These are phyloP conservation scores for Kryptolebias ocellatus DNA, from an alignment of 2,797 vertebrate species.

Conservation along the genomic window DNA sequence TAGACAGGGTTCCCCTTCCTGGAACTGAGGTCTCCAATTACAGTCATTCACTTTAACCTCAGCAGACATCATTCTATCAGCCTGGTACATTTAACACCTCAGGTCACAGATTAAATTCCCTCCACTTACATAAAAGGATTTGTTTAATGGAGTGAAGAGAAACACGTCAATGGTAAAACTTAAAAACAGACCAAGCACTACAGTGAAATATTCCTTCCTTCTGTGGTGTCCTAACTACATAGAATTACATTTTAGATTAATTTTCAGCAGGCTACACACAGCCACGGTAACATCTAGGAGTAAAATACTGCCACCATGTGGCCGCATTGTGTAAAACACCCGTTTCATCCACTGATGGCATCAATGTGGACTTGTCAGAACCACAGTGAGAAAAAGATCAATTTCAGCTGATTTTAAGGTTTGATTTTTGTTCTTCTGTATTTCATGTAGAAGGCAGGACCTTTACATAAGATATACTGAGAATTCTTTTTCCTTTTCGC, in stretches of 20 bases:
- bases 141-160: constrained; percentile 45
- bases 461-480: constrained; percentile 23
- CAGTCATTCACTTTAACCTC: constrained; percentile 68
- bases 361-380: constrained; percentile 38
- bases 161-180: constrained; percentile 43
- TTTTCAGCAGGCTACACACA: constrained; percentile 37
- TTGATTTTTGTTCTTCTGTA: constrained; percentile 42
- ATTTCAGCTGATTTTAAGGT: constrained; percentile 37
- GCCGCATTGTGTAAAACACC: constrained; percentile 35
- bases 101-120: constrained; percentile 66
- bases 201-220: constrained; percentile 48
- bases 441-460: constrained; percentile 35
- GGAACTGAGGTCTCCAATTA: constrained; percentile 65
- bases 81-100: constrained; percentile 70
- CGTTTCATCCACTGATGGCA: constrained; percentile 28
- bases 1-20: constrained; percentile 66
- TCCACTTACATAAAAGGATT: constrained; percentile 53
- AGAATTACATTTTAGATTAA: constrained; percentile 36
- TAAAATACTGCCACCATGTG: constrained; percentile 70
- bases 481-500: constrained; percentile 6
- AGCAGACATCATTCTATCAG: constrained; percentile 68
- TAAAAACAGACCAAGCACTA: constrained; percentile 48
- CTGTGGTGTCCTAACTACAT: constrained; percentile 43
- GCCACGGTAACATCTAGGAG: constrained; percentile 33
- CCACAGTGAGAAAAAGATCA: constrained; percentile 20